Evolutionary conservation across 2,797 vertebrate species (phyloP), one percentile per base, ranked within the genome.

Genomic region (Eulemur mongoz): DNA sequence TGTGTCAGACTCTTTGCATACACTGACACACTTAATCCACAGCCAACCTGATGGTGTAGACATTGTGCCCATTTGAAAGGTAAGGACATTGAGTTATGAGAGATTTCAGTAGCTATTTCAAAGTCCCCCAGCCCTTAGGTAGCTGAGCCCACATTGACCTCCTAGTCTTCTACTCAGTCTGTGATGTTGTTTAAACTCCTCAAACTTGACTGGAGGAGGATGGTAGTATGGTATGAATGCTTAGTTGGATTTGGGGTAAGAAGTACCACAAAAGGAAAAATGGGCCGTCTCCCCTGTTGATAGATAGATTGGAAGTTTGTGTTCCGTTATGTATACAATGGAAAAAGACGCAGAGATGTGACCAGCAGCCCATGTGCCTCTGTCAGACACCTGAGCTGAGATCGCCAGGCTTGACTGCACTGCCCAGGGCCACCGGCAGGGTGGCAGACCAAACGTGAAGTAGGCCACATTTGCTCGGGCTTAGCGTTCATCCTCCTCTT

Each of bases 191-290:
- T 94, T 83, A 87, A 76, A 86, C 40, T 80, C 61, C 30, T n/a
- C 35, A 57, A 52, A 38, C 18, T 50, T 10, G 4, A 79, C 18
- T 48, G 0, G 54, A 93, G 70, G 11, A 50, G 11, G 20, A 90
- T 67, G 80, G 67, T 17, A n/a, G 38, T 43, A 69, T 52, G 78
- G 81, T 75, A 35, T 38, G 52, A 54, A 79, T 57, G 7, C 38
- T 75, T 69, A 35, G 57, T 48, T 88, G 17, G 43, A 89, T 91
- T 78, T 95, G 25, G 67, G 52, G 45, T 48, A 94, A 93, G 54
- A 94, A 50, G 73, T 90, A 38, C 23, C 52, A 25, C 50, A 89
- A 86, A 65, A 86, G 72, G 38, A 94, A 93, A 96, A 87, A 4
- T 85, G 35, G 50, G 54, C 83, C 63, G 87, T 84, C n/a, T 50